Conservation (phyloP, 2,797 vertebrate species). For the Picus viridis region DNA sequence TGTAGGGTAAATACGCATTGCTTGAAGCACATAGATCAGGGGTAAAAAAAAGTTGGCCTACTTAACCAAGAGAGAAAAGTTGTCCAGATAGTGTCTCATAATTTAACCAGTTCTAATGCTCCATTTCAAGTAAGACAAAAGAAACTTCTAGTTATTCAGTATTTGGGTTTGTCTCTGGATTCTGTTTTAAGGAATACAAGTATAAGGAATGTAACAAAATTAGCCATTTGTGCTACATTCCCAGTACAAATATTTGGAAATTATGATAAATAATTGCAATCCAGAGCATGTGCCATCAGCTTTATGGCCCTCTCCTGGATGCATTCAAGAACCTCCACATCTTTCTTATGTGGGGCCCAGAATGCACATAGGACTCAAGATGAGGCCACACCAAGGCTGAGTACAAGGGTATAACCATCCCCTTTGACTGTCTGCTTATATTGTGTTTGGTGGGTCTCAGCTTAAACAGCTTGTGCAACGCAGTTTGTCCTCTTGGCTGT, state of each 20-base stretch:
- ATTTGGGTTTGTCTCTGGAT: not conserved
- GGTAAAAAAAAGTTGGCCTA: not conserved
- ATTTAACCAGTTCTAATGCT: not conserved
- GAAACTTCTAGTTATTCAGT: not conserved
- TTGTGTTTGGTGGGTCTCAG: no score
- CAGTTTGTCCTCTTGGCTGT: no score
- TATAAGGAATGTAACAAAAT: not conserved
- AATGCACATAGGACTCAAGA: no score
- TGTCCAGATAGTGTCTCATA: not conserved
- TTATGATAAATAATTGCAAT: not conserved
- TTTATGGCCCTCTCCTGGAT: no score
- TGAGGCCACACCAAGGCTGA: no score
- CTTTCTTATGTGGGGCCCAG: no score
- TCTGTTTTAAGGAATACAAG: not conserved
- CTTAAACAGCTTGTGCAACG: no score
- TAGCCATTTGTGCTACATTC: not conserved
- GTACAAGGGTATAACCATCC: no score
- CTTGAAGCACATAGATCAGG: not conserved
- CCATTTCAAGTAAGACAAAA: not conserved
- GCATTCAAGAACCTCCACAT: no score
- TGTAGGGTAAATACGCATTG: not conserved
- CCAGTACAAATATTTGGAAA: not conserved
- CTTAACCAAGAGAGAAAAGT: not conserved
- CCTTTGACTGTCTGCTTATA: no score
- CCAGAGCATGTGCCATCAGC: no score